Percentiles rank a stretch among this genome's conserved stretches.
Conservation (phyloP, 2,797 vertebrate species). For the Psittacula derbiana region DNA sequence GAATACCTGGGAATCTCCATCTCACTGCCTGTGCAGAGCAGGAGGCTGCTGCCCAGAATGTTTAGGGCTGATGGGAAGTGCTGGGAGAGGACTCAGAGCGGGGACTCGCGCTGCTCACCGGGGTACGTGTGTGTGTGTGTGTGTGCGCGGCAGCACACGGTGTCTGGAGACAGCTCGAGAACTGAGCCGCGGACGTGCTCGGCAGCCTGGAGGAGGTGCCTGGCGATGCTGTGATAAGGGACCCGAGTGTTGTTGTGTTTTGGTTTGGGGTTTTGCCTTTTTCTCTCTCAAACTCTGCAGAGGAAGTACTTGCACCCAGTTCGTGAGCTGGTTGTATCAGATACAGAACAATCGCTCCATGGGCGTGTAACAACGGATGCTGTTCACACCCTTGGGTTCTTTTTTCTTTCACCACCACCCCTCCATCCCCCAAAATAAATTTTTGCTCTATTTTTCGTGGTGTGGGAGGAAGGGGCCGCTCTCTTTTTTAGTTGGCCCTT, state of each 20-base stretch:
- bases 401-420: constrained; percentile 19
- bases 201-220: not conserved
- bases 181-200: not conserved
- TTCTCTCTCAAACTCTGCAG: not conserved
- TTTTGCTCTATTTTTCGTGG: constrained; percentile 6
- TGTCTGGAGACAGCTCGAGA: not conserved
- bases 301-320: constrained; percentile 55
- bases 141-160: not conserved
- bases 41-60: not conserved
- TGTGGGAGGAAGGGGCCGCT: constrained; percentile 43
- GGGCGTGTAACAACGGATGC: constrained; percentile 66
- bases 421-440: constrained; percentile 47
- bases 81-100: not conserved
- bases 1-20: not conserved
- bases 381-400: constrained; percentile 49
- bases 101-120: rapidly evolving
- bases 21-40: not conserved
- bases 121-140: not conserved
- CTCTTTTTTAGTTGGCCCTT: constrained; percentile 47
- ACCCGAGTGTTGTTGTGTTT: constrained; percentile 19
- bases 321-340: constrained; percentile 30
- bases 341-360: constrained; percentile 25
- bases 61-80: not conserved
- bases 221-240: constrained; percentile 20
- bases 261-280: constrained; percentile 13